Conservation (phyloP, 1,140 invertebrate species). For the Cardiocondyla obscurior region DNA sequence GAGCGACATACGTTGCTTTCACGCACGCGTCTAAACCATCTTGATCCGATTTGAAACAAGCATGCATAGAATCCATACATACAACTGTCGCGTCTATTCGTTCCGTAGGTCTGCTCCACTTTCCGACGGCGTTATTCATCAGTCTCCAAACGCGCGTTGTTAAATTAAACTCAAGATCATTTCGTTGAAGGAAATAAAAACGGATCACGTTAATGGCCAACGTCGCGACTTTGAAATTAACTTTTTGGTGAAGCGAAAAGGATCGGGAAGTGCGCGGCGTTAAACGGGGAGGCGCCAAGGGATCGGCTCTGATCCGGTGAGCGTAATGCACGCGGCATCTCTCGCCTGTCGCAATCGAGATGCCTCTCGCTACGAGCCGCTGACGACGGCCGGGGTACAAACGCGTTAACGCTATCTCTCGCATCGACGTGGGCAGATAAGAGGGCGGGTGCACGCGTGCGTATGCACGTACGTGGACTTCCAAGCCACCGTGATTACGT, state of each 20-base stretch:
- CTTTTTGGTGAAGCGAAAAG: background rate
- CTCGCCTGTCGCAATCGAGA: slow-evolving; percentile 36
- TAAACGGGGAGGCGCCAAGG: slow-evolving; percentile 25
- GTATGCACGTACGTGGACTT: background rate
- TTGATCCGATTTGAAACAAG: slow-evolving; percentile 43
- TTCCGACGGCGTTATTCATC: background rate
- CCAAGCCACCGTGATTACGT: slow-evolving; percentile 39
- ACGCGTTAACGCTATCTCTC: slow-evolving; percentile 15
- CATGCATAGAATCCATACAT: slow-evolving; percentile 11
- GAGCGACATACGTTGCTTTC: slow-evolving; percentile 16
- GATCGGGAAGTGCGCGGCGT: background rate
- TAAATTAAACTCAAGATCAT: slow-evolving; percentile 12
- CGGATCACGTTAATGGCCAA: background rate
- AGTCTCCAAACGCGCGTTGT: background rate
- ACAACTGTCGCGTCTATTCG: background rate
- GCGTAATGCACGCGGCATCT: slow-evolving; percentile 34
- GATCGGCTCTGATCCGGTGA: slow-evolving; percentile 27
- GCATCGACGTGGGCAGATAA: slow-evolving; percentile 33
- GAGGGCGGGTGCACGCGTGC: background rate
- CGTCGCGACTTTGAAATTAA: slow-evolving; percentile 1
- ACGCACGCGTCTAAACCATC: slow-evolving; percentile 14
- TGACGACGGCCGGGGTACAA: slow-evolving; percentile 1
- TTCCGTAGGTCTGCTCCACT: background rate
- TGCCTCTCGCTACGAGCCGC: slow-evolving; percentile 37
- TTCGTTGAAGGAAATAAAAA: background rate